A percentile compares a stretch with the other conserved stretches of the same genome.
Evolutionary conservation across 1,140 invertebrate genomes (phyloP).

Genomic region (Tetranychus urticae): DNA sequence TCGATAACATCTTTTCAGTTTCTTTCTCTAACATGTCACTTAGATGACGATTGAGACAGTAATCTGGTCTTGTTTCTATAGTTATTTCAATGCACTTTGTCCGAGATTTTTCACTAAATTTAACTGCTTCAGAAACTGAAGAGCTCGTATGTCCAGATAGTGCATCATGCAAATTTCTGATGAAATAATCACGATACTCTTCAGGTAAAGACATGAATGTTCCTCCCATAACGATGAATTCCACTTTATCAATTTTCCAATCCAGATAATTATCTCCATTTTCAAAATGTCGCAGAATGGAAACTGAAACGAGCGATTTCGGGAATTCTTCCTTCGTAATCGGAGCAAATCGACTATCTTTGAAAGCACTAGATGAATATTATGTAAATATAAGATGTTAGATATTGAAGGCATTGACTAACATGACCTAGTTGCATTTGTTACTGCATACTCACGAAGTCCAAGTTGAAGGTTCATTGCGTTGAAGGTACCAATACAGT

Average conservation of each 20-base stretch:
- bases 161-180: slow-evolving; percentile 90
- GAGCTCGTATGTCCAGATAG: slow-evolving; percentile 78
- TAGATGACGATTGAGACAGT: slow-evolving; percentile 86
- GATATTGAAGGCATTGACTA: neutral
- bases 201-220: slow-evolving; percentile 96
- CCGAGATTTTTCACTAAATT: slow-evolving; percentile 26
- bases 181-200: slow-evolving; percentile 95
- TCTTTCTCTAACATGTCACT: slow-evolving; percentile 92
- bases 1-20: no score
- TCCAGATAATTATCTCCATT: slow-evolving; percentile 81
- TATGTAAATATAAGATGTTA: no score
- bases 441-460: slow-evolving; percentile 82
- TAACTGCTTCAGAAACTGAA: slow-evolving; percentile 78
- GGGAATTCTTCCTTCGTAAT: slow-evolving; percentile 80
- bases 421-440: slow-evolving; percentile 17
- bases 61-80: slow-evolving; percentile 96
- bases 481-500: slow-evolving; percentile 88
- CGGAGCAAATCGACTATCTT: slow-evolving; percentile 87
- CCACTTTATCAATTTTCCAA: slow-evolving; percentile 98
- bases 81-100: slow-evolving; percentile 99
- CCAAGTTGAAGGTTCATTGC: slow-evolving; percentile 79
- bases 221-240: slow-evolving; percentile 99
- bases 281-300: slow-evolving; percentile 82
- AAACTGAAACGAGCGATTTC: slow-evolving; percentile 77
- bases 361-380: slow-evolving; percentile 51